Evolutionary conservation across 2,797 vertebrate genomes (phyloP).

Genomic region (Melopsittacus undulatus): DNA sequence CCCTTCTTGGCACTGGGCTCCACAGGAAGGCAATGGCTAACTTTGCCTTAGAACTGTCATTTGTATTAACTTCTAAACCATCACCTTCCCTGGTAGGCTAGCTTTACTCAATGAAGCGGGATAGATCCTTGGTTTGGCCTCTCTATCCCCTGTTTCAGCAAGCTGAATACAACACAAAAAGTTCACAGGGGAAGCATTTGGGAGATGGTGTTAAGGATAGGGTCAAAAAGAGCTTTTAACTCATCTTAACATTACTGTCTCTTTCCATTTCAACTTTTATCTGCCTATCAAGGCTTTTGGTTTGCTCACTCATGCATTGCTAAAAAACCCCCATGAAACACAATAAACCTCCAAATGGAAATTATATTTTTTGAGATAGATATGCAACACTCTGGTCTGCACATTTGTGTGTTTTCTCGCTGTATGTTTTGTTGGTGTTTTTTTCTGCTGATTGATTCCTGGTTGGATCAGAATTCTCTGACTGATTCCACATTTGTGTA

Average conservation of each 20-base stretch:
- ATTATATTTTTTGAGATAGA: slow-evolving; percentile 30
- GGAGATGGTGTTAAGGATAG: slow-evolving; percentile 66
- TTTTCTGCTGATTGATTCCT: neutral
- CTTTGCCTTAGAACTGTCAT: slow-evolving; percentile 79
- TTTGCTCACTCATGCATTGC: slow-evolving; percentile 71
- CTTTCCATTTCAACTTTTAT: slow-evolving; percentile 70
- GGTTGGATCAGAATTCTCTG: neutral
- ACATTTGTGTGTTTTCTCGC: neutral
- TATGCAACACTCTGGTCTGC: neutral
- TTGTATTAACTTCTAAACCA: slow-evolving; percentile 81
- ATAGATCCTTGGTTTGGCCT: slow-evolving; percentile 73
- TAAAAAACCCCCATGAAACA: neutral
- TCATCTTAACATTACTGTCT: slow-evolving; percentile 67
- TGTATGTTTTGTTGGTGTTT: neutral
- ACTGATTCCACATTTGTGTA: neutral
- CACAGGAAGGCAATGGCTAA: slow-evolving; percentile 55
- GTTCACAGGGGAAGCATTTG: slow-evolving; percentile 76
- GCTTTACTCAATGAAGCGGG: slow-evolving; percentile 77
- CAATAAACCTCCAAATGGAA: slow-evolving; percentile 24
- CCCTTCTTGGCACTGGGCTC: slow-evolving; percentile 56
- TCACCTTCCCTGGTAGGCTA: slow-evolving; percentile 72
- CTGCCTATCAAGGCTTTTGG: slow-evolving; percentile 71
- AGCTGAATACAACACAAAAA: slow-evolving; percentile 78
- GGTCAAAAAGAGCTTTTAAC: slow-evolving; percentile 77
- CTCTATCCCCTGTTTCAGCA: slow-evolving; percentile 64